These are phyloP conservation scores for Cataglyphis livida DNA, from an alignment of 2,888 invertebrate species.

Conservation along the genomic window DNA sequence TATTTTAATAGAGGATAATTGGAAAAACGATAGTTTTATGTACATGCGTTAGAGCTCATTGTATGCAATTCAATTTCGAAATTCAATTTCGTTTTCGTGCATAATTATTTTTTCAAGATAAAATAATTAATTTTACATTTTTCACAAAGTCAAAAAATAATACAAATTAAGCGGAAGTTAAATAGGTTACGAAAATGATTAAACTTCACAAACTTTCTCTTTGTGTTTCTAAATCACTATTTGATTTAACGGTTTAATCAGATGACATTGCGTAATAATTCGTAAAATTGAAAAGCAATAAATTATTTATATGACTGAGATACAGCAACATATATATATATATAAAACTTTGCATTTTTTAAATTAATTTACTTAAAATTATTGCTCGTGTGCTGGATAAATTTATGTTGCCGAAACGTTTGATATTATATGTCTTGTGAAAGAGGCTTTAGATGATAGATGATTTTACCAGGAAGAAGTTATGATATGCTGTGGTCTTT, in stretches of 20 bases:
- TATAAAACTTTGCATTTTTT: background rate
- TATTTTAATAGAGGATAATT: constrained; percentile 40
- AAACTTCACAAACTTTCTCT: background rate
- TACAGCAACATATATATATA: background rate
- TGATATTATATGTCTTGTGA: background rate
- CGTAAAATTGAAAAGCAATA: background rate
- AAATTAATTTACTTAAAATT: constrained; percentile 11
- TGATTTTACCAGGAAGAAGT: constrained; percentile 10
- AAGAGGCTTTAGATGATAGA: background rate
- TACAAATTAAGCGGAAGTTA: background rate
- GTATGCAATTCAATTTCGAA: background rate
- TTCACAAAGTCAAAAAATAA: background rate
- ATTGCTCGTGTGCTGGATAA: background rate
- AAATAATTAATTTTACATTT: background rate
- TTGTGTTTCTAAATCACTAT: background rate
- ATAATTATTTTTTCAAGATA: background rate
- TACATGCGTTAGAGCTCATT: background rate
- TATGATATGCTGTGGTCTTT: constrained; percentile 15
- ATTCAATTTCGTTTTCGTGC: background rate
- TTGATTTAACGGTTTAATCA: background rate
- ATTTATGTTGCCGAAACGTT: background rate
- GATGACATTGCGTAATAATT: background rate
- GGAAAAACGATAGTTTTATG: constrained; percentile 5
- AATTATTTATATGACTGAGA: background rate
- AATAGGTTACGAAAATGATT: background rate